A percentile compares a stretch with the other conserved stretches of the same genome.
These are phyloP conservation scores for Tapera naevia DNA, from an alignment of 2,797 vertebrate species.

Conservation along the genomic window DNA sequence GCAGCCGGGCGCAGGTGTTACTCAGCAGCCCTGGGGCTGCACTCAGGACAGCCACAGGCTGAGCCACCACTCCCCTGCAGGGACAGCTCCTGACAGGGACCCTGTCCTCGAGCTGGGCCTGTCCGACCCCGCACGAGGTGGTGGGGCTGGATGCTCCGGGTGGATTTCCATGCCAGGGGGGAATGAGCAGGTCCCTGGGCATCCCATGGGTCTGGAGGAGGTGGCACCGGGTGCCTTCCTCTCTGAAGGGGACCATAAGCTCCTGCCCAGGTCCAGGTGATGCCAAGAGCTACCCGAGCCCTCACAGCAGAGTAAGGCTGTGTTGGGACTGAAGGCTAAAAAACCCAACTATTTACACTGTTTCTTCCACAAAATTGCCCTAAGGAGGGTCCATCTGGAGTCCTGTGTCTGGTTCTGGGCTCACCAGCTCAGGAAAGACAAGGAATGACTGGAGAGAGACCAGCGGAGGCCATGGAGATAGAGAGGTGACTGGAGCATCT, in stretches of 20 bases:
- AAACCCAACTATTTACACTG: not conserved
- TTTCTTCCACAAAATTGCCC: not conserved
- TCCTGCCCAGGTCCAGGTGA: not conserved
- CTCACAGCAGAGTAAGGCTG: not conserved
- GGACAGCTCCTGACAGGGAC: not conserved
- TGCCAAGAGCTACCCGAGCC: not conserved
- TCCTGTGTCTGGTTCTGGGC: no score
- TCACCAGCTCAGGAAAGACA: no score
- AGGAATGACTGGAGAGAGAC: no score
- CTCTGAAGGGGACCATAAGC: not conserved
- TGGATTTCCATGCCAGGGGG: not conserved
- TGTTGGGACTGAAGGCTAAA: not conserved
- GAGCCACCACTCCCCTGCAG: no score
- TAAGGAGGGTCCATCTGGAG: no score
- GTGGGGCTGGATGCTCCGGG: fast-evolving
- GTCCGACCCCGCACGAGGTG: fast-evolving
- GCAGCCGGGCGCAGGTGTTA: not conserved
- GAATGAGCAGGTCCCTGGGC: not conserved
- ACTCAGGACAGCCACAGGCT: no score
- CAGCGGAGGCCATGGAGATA: no score
- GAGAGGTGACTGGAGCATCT: no score
- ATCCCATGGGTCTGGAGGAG: not conserved
- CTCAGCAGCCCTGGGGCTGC: no score
- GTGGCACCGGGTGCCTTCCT: not conserved
- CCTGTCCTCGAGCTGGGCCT: not conserved